Evolutionary conservation across 2,888 invertebrate species (phyloP).

Genomic region (Rhamphomyia laevipes): DNA sequence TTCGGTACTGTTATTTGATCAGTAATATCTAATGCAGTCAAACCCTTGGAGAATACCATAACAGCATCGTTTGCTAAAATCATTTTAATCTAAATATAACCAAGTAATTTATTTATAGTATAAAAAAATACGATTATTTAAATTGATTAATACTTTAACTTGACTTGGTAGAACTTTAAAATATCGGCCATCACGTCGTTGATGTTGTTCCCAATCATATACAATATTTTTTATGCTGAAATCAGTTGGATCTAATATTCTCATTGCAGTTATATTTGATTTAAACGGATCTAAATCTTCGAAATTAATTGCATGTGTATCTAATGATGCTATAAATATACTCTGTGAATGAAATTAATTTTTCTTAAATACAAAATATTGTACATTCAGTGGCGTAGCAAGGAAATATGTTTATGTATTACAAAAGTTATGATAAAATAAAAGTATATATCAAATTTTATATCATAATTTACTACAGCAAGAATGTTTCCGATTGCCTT

Average conservation of each 20-base stretch:
- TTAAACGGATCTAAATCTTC: conserved; percentile 35
- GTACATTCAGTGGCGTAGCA: too few relatives aligned
- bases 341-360: conserved; percentile 35
- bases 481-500: too few relatives aligned
- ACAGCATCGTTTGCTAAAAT: conserved; percentile 61
- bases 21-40: conserved; percentile 28
- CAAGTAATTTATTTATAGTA: too few relatives aligned
- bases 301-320: conserved; percentile 38
- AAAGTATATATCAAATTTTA: too few relatives aligned
- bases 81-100: conserved; percentile 50
- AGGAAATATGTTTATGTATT: too few relatives aligned
- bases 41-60: conserved; percentile 49
- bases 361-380: not conserved
- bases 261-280: conserved; percentile 34
- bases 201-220: conserved; percentile 35
- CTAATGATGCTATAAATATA: conserved; percentile 42
- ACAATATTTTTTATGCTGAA: conserved; percentile 33
- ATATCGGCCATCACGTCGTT: conserved; percentile 27
- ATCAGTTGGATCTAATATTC: conserved; percentile 34
- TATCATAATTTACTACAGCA: too few relatives aligned
- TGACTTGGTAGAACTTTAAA: conserved; percentile 18
- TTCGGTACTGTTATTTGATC: conserved; percentile 26
- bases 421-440: too few relatives aligned
- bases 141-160: not conserved
- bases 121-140: conserved; percentile 13